phyloP scores from a whole-genome alignment of 2,888 invertebrate species.

The Diplolepis rosae region DNA sequence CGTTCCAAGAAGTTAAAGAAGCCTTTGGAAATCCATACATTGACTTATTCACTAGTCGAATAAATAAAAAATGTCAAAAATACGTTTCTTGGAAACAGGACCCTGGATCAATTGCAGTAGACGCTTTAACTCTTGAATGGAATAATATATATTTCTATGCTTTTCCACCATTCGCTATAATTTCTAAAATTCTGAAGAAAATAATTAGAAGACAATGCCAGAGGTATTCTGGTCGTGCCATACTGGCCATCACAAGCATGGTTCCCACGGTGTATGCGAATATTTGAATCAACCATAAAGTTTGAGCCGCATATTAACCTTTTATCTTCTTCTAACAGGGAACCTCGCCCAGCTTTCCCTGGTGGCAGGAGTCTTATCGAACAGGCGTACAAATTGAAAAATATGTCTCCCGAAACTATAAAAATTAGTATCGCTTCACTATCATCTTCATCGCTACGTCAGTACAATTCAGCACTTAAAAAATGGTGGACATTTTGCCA shows the following conservation, averaged over 20 bases:
- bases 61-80: conserved; percentile 14
- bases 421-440: conserved; percentile 21
- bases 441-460: conserved; percentile 3
- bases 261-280: no score
- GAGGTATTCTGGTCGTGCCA: no score
- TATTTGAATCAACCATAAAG: no score
- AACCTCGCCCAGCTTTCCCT: not conserved
- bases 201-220: no score
- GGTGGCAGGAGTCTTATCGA: not conserved
- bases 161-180: no score
- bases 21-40: no score
- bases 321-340: no score
- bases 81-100: conserved; percentile 35
- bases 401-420: not conserved
- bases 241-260: not conserved
- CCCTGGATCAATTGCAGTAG: conserved; percentile 16
- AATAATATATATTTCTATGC: conserved; percentile 27
- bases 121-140: conserved; percentile 34
- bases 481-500: conserved; percentile 47
- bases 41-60: not conserved
- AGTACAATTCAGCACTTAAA: conserved; percentile 23
- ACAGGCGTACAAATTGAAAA: conserved; percentile 36
- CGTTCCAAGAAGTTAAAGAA: not conserved
- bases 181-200: no score
- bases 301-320: no score